phyloP scores from a whole-genome alignment of 1,140 invertebrate species.

The Microplitis demolitor region DNA sequence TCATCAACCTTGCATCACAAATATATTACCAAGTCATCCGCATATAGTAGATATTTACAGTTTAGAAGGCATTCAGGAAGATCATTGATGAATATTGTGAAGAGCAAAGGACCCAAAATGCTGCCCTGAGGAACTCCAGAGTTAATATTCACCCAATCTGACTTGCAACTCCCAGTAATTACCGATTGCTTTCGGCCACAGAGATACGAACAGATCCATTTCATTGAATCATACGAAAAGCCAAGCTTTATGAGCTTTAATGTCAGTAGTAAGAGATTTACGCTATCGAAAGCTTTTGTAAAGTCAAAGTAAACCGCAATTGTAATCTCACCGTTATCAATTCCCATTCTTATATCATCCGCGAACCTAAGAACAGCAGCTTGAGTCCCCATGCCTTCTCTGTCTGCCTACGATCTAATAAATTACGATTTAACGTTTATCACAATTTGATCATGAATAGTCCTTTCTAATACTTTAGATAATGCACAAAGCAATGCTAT shows the following conservation, averaged over 20 bases:
- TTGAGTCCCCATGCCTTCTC: slow-evolving; percentile 21
- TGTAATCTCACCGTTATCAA: background rate
- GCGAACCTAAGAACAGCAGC: slow-evolving; percentile 21
- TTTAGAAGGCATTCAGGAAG: background rate
- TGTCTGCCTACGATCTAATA: slow-evolving; percentile 19
- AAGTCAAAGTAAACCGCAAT: slow-evolving; percentile 24
- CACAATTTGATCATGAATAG: slow-evolving; percentile 1
- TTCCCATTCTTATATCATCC: slow-evolving; percentile 18
- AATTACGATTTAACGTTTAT: no score
- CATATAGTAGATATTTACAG: background rate
- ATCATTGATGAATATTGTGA: background rate
- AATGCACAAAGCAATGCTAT: background rate
- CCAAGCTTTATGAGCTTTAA: background rate
- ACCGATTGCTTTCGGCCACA: background rate
- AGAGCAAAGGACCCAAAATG: background rate
- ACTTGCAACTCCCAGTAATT: no score
- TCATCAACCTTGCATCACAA: background rate
- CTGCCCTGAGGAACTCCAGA: background rate
- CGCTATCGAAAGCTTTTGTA: slow-evolving; percentile 35
- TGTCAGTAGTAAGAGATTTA: slow-evolving; percentile 19
- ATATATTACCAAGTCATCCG: background rate
- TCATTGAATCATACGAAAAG: background rate
- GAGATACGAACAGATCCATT: slow-evolving; percentile 5
- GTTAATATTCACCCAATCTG: no score
- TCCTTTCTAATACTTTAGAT: background rate